Base-by-base conservation (phyloP, 2,113 vertebrate genomes). In the Scophthalmus maximus region DNA sequence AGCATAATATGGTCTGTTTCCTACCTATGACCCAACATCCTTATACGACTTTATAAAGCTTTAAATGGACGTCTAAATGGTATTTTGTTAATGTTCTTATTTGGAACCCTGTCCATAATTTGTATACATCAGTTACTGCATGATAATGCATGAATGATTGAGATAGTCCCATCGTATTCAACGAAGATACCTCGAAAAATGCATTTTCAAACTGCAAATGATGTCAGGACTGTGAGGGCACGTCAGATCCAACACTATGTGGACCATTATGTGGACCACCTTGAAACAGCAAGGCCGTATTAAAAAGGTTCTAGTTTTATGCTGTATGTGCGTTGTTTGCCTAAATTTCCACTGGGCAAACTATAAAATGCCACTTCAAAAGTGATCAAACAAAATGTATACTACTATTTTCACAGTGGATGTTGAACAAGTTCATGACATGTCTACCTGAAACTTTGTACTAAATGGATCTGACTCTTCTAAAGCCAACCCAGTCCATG, bases 341-440 rank as follows among this genome's bases (percentile, higher is more conserved):
- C 14, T 38, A 15, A 4, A 38, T 9, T 38, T 38, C 12, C 36
- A n/a, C 29, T 63, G 50, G 20, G 40, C 57, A 27, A 67, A 74
- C 34, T 67, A 38, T 63, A 42, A 23, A 68, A 44, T 32, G 26
- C 66, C 32, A 67, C 34, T 58, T 25, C 10, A 68, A 77, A 17
- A 17, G 11, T 9, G 34, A 36, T 36, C 34, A 40, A 40, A 17
- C 36, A 1, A 40, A 40, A 40, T 15, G 0, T 15, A 5, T 15
- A 40, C n/a, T 9, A 66, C 47, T 44, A 50, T n/a, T 71, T 68
- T 78, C 36, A 52, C 73, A 47, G 50, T 34, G 44, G 50, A 69
- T 57, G 51, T 17, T 51, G 42, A 78, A 6, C 2, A 36, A 32
- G 32, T 27, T 8, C 60, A 59, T 36, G 68, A 2, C 29, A 10